phyloP scores from a whole-genome alignment of 2,888 invertebrate species.

The Nemotelus nigrinus region DNA sequence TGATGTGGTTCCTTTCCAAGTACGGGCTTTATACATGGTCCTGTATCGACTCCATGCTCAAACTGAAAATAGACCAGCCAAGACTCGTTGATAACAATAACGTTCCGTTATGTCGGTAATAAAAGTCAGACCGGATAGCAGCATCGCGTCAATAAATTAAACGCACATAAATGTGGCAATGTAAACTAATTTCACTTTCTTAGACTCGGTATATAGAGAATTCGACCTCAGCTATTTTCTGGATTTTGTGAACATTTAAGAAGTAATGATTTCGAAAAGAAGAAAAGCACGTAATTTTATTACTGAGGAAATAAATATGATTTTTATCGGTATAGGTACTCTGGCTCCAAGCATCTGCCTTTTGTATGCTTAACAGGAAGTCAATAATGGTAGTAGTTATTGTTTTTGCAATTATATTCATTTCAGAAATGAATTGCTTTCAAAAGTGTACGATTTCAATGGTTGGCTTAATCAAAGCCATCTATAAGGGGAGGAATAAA shows the following conservation, averaged over 20 bases:
- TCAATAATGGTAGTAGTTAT: too few species aligned
- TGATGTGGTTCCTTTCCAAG: slow-evolving; percentile 4
- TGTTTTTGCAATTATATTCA: too few species aligned
- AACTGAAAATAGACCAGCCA: slow-evolving; percentile 5
- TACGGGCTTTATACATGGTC: too few species aligned
- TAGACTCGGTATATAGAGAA: background rate
- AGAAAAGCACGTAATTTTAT: background rate
- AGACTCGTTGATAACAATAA: slow-evolving; percentile 40
- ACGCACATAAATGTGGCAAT: slow-evolving; percentile 33
- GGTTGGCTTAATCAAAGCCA: too few species aligned
- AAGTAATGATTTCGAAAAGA: background rate
- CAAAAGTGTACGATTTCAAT: too few species aligned
- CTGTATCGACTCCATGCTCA: background rate
- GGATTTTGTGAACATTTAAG: too few species aligned
- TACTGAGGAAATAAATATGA: slow-evolving; percentile 12
- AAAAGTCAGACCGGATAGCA: slow-evolving; percentile 36
- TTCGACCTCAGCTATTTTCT: background rate
- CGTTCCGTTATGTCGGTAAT: slow-evolving; percentile 30
- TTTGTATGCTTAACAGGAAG: too few species aligned
- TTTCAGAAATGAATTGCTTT: too few species aligned
- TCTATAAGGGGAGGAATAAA: too few species aligned
- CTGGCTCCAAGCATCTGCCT: too few species aligned
- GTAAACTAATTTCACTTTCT: slow-evolving; percentile 29
- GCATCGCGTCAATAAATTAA: slow-evolving; percentile 35
- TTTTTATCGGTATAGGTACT: too few species aligned